Evolutionary conservation across 2,797 vertebrate species (phyloP), one percentile per base, ranked within the genome.

Genomic region (Lacerta viridis): DNA sequence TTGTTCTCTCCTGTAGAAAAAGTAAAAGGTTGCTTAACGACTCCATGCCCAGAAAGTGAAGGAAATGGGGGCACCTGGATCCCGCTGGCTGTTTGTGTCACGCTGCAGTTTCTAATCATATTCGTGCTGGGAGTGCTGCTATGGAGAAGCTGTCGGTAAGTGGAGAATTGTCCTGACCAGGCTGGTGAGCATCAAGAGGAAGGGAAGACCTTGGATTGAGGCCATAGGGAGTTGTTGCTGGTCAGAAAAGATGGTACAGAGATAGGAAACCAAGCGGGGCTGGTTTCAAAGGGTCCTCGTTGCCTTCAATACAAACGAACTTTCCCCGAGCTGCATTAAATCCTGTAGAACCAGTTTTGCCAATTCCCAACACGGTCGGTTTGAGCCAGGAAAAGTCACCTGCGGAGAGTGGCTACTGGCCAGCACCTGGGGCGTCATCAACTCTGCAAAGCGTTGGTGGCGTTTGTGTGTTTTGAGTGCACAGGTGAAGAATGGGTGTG

Each of bases 61-160:
- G 68, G 39, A 61, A n/a, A 59, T 0, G 17, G 15, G 36, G 27
- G 27, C 43, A 11, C 91, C 64, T 90, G 94, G 93, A 80, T 93
- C 69, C 86, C 93, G 50, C 43, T 87, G 84, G 74, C 92, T 10
- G 4, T 87, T 71, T 84, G 94, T 55, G 43, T 2, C 10, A 84
- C n/a, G 3, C 85, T 91, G 43, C 94, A 92, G 66, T 94, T 86
- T 3, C 0, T 94, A 23, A 13, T 80, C 71, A 91, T 94, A 78
- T 17, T 93, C 20, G 87, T 66, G 8, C 90, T 96, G 20, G 83
- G 91, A 41, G 1, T 91, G 1, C 11, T 27, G 25, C 5, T 84
- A 46, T 84, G 75, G 81, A 84, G 75, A 71, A 79, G 23, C 6
- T 39, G 33, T 33, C 25, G 81, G 87, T 88, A 84, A 84, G 59